Conservation (phyloP, 2,888 invertebrate species). For the Dugesia japonica region DNA sequence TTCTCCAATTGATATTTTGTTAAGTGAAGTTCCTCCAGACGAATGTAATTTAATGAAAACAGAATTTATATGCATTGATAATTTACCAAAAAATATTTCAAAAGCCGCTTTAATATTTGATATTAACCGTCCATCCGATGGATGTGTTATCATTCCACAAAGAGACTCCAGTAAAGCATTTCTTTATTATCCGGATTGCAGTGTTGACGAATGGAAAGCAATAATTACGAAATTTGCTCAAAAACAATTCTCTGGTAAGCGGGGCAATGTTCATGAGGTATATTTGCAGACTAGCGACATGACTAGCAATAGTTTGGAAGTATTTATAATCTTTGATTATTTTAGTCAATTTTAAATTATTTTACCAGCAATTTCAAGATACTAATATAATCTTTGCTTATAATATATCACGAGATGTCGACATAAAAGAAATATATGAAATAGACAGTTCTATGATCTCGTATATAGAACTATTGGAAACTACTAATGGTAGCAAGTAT, state of each 20-base stretch:
- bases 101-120: not conserved
- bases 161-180: not conserved
- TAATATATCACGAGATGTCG: not conserved
- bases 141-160: not conserved
- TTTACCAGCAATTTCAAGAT: not conserved
- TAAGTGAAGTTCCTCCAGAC: not conserved
- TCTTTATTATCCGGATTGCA: not conserved
- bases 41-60: conserved; percentile 10
- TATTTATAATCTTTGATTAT: too few relatives aligned
- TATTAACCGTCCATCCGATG: not conserved
- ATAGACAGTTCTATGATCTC: not conserved
- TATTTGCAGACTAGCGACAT: not conserved
- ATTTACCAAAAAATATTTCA: conserved; percentile 11
- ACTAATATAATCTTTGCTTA: not conserved
- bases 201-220: not conserved
- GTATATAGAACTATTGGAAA: not conserved
- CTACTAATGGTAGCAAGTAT: not conserved
- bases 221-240: not conserved
- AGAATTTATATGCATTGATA: not conserved
- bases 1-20: not conserved
- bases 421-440: not conserved
- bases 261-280: not conserved
- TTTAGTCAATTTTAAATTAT: not conserved
- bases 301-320: not conserved
- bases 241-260: not conserved